phyloP scores from a whole-genome alignment of 2,797 vertebrate genomes.

The Gallinago nigripennis region DNA sequence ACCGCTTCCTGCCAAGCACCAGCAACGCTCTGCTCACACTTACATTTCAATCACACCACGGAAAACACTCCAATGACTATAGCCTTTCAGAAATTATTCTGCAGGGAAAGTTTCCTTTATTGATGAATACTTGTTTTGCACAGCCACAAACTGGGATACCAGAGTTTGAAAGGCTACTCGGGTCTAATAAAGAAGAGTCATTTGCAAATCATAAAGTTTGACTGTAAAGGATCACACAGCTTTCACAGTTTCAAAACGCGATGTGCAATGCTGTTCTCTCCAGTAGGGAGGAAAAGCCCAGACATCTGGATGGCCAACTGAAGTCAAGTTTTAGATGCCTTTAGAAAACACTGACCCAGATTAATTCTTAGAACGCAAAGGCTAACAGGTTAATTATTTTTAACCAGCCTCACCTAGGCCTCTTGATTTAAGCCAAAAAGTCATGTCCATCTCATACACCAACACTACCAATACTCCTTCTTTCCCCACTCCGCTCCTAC shows the following conservation, averaged over 20 bases:
- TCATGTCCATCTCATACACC: rapidly evolving
- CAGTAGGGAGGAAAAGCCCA: background rate
- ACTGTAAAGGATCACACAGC: background rate
- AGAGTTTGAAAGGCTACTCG: background rate
- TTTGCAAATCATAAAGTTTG: background rate
- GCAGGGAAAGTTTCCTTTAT: background rate
- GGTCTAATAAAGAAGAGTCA: background rate
- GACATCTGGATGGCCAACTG: background rate
- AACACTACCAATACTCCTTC: background rate
- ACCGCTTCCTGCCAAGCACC: constrained; percentile 50
- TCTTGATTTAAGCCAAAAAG: background rate
- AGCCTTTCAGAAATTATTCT: background rate
- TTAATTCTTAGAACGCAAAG: background rate
- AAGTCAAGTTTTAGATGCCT: background rate
- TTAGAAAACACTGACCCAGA: background rate
- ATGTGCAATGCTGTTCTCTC: background rate
- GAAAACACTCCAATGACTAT: background rate
- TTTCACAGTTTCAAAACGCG: background rate
- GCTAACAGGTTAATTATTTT: background rate
- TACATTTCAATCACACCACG: background rate
- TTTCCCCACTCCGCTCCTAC: background rate
- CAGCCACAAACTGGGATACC: background rate
- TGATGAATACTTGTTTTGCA: background rate
- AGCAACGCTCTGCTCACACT: background rate
- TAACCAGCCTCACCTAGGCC: background rate